phyloP scores from a whole-genome alignment of 1,140 invertebrate species.

The Panagrolaimus sp. region DNA sequence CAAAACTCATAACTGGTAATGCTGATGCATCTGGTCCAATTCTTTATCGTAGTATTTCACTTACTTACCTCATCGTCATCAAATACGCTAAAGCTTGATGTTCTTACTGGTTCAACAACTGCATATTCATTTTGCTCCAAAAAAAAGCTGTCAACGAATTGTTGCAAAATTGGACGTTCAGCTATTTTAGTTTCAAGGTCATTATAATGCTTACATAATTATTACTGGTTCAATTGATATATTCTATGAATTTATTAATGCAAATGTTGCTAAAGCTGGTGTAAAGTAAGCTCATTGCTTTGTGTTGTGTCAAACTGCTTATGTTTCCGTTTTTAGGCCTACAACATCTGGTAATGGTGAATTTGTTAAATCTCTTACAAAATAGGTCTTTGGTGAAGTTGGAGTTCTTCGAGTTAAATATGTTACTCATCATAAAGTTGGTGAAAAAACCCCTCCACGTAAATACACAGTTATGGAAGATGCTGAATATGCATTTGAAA shows the following conservation, averaged over 20 bases:
- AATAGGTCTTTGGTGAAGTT: conserved; percentile 92
- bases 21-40: conserved; percentile 60
- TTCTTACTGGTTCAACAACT: conserved; percentile 84
- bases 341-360: conserved; percentile 77
- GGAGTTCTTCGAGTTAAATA: conserved; percentile 83
- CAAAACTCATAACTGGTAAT: conserved; percentile 48
- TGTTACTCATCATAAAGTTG: conserved; percentile 77
- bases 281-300: conserved; percentile 57
- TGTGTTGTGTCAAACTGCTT: too few relatives aligned
- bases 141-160: conserved; percentile 73
- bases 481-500: conserved; percentile 76
- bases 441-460: conserved; percentile 70
- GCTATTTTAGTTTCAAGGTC: conserved; percentile 90
- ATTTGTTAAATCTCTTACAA: conserved; percentile 77
- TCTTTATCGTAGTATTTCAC: conserved; percentile 66
- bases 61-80: conserved; percentile 83
- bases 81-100: conserved; percentile 82
- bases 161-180: conserved; percentile 87
- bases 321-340: conserved; percentile 27
- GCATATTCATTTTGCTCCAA: conserved; percentile 89
- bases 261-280: conserved; percentile 65
- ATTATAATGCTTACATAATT: conserved; percentile 94
- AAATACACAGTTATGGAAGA: conserved; percentile 93
- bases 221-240: conserved; percentile 94
- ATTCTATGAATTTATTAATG: conserved; percentile 89